Conservation (phyloP, 1,140 invertebrate species). For the Lordiphosa mommai region DNA sequence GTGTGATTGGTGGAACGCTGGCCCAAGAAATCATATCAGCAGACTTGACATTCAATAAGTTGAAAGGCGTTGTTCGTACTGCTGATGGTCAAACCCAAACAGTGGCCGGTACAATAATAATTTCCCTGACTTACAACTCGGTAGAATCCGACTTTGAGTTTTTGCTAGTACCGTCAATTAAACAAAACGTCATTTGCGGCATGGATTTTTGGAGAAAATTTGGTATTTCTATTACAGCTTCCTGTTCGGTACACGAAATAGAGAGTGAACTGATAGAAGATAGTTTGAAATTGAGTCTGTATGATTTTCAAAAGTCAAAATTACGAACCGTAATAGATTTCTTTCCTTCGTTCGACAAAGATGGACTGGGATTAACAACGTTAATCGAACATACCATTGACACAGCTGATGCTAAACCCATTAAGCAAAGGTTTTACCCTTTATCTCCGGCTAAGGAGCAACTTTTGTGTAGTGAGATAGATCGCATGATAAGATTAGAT, state of each 20-base stretch:
- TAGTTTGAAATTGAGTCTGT: background rate
- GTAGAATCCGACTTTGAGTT: conserved; percentile 4
- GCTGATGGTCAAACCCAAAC: conserved; percentile 10
- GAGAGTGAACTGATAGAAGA: too few species aligned
- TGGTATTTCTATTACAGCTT: conserved; percentile 2
- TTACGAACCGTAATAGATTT: background rate
- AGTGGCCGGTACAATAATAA: background rate
- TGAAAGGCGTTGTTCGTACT: conserved; percentile 2
- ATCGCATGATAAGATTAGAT: conserved; percentile 17
- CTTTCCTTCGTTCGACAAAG: background rate
- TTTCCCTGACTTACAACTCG: conserved; percentile 9
- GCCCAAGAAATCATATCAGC: background rate
- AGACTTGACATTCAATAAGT: background rate
- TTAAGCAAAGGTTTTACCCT: conserved; percentile 20
- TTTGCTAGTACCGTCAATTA: conserved; percentile 8
- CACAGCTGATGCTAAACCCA: background rate
- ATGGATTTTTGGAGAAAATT: conserved; percentile 23
- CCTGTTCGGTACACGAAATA: too few species aligned
- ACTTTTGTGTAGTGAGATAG: conserved; percentile 13
- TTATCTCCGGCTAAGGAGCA: conserved; percentile 25
- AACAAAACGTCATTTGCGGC: conserved; percentile 11
- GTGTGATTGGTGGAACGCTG: conserved; percentile 5
- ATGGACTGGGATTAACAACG: background rate
- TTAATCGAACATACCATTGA: conserved; percentile 9
- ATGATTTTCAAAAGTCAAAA: background rate